phyloP scores from a whole-genome alignment of 1,140 invertebrate species.

The Ceratosolen solmsi region DNA sequence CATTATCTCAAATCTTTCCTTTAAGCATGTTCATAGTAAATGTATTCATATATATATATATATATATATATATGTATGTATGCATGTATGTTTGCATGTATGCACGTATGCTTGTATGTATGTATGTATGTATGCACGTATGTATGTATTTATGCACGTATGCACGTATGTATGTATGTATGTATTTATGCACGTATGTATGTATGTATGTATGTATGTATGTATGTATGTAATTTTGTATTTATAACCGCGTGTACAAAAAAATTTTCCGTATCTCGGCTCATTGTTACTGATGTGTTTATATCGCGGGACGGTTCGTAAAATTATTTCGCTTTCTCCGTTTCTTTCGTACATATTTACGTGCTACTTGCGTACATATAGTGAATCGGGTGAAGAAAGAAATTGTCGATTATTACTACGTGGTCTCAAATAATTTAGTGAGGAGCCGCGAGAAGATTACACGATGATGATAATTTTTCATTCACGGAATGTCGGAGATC shows the following conservation, averaged over 20 bases:
- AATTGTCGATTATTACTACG: background rate
- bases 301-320: background rate
- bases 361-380: background rate
- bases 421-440: background rate
- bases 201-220: too few species aligned
- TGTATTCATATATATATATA: too few species aligned
- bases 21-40: too few species aligned
- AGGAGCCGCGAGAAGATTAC: background rate
- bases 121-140: too few species aligned
- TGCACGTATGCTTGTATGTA: too few species aligned
- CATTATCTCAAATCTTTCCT: background rate
- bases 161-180: too few species aligned
- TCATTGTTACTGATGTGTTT: background rate
- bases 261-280: background rate
- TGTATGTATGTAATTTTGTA: background rate
- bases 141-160: too few species aligned
- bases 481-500: background rate
- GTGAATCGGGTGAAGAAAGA: background rate
- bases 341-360: too few species aligned
- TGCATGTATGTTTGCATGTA: too few species aligned
- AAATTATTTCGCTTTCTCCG: constrained; percentile 20
- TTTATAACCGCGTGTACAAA: background rate
- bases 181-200: too few species aligned
- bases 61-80: too few species aligned
- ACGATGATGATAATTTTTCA: background rate